phyloP scores from a whole-genome alignment of 2,888 invertebrate genomes.

The Diabrotica balteata region DNA sequence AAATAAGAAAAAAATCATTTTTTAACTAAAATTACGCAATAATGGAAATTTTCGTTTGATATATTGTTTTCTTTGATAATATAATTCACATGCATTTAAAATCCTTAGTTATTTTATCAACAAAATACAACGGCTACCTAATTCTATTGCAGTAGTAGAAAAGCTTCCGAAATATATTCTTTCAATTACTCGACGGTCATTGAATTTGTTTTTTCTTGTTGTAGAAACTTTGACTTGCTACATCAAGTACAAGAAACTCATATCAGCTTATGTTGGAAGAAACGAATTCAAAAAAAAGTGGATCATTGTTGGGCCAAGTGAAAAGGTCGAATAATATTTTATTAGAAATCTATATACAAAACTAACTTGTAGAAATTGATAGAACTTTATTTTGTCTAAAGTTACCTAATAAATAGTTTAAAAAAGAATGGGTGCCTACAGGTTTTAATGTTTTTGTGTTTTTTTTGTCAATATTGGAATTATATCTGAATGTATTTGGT shows the following conservation, averaged over 20 bases:
- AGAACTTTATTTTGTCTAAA: too few species aligned
- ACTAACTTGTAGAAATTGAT: constrained; percentile 5
- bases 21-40: too few species aligned
- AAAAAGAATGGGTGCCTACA: constrained; percentile 23
- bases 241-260: constrained; percentile 41
- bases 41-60: too few species aligned
- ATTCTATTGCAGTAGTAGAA: constrained; percentile 4
- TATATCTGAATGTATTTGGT: too few species aligned
- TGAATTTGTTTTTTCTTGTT: constrained; percentile 15
- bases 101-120: background rate
- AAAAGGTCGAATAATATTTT: constrained; percentile 1
- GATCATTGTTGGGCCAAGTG: constrained; percentile 26
- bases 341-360: too few species aligned
- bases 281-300: constrained; percentile 35
- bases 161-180: background rate
- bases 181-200: too few species aligned
- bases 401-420: too few species aligned
- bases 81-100: too few species aligned
- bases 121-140: constrained; percentile 2
- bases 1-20: too few species aligned
- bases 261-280: constrained; percentile 35
- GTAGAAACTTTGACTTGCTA: constrained; percentile 34
- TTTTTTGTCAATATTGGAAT: too few species aligned
- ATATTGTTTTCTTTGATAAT: too few species aligned
- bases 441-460: constrained; percentile 1